Conservation (phyloP, 1,140 invertebrate species). For the Plodia interpunctella region DNA sequence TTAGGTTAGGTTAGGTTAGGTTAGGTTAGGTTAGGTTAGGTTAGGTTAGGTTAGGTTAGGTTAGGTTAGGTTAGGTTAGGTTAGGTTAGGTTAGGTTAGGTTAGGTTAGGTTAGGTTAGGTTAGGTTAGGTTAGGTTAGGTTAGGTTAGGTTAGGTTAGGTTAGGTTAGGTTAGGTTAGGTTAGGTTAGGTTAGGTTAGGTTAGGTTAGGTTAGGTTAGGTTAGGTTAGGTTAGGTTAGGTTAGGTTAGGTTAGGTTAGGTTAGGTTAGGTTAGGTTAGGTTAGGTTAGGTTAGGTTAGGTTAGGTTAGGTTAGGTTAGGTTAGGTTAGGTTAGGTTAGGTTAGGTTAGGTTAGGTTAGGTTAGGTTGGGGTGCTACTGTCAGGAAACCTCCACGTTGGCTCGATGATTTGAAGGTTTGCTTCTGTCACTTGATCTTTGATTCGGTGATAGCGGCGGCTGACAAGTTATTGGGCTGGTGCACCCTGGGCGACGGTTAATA, state of each 20-base stretch:
- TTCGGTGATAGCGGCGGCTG: too few relatives aligned
- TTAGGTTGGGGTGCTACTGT: too few relatives aligned
- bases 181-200: conserved; percentile 31
- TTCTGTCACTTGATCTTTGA: too few relatives aligned
- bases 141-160: conserved; percentile 23
- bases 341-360: conserved; percentile 23
- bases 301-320: conserved; percentile 24
- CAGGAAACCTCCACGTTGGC: too few relatives aligned
- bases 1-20: conserved; percentile 8
- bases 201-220: conserved; percentile 19
- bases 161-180: conserved; percentile 27
- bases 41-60: conserved; percentile 24
- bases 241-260: conserved; percentile 3
- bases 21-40: conserved; percentile 30
- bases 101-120: conserved; percentile 31
- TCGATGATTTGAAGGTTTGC: too few relatives aligned
- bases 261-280: conserved; percentile 9
- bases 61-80: conserved; percentile 31
- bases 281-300: conserved; percentile 14
- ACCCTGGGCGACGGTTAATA: too few relatives aligned
- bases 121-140: conserved; percentile 25
- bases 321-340: conserved; percentile 21
- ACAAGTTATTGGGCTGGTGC: too few relatives aligned
- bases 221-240: conserved; percentile 7
- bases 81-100: conserved; percentile 26